These are phyloP conservation scores for Leptoclinus maculatus DNA, from an alignment of 2,797 vertebrate genomes.

Conservation along the genomic window DNA sequence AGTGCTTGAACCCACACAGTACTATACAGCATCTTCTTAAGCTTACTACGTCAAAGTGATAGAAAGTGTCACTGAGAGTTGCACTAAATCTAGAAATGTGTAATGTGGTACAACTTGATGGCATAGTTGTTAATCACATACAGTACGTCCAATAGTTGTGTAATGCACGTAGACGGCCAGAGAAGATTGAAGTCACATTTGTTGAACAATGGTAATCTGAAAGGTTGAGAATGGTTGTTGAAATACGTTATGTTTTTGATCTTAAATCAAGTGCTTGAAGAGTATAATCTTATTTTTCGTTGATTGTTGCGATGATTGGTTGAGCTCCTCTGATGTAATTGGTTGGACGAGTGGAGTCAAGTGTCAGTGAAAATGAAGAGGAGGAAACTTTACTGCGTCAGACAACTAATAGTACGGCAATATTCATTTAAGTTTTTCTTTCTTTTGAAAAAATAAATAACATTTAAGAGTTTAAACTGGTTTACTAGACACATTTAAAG, in stretches of 20 bases:
- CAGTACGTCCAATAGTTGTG: neutral
- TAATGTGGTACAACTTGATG: neutral
- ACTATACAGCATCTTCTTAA: conserved; percentile 50
- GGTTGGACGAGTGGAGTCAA: conserved; percentile 15
- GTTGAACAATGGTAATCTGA: neutral
- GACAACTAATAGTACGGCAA: neutral
- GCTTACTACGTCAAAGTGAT: conserved; percentile 51
- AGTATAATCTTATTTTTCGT: neutral
- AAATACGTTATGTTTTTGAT: neutral
- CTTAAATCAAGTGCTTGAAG: neutral
- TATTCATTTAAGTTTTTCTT: neutral
- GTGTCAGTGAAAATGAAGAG: conserved; percentile 8
- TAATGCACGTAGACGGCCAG: neutral
- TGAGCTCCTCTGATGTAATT: conserved; percentile 6
- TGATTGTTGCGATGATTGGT: conserved; percentile 10
- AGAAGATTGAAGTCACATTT: neutral
- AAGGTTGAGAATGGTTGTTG: neutral
- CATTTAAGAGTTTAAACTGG: neutral
- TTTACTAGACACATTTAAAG: neutral
- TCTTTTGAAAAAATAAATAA: neutral
- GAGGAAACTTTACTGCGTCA: neutral
- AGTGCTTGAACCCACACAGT: conserved; percentile 48
- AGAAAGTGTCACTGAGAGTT: conserved; percentile 14
- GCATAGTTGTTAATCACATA: neutral
- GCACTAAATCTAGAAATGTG: neutral